Evolutionary conservation across 2,888 invertebrate genomes (phyloP).

Genomic region (Mimas tiliae): DNA sequence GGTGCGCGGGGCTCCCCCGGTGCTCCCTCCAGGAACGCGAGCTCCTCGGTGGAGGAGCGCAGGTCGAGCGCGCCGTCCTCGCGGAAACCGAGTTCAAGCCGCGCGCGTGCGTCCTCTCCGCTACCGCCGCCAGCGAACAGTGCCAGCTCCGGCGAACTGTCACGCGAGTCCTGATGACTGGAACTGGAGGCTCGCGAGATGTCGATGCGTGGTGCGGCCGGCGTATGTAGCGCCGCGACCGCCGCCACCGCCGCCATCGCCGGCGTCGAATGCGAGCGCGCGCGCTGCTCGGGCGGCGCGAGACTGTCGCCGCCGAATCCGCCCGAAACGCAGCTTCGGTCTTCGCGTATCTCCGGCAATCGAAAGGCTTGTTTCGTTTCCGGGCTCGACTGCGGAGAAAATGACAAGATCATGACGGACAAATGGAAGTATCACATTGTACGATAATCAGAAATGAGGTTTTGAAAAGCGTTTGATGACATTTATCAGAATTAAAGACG

Average conservation of each 20-base stretch:
- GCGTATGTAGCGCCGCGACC: conserved; percentile 78
- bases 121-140: conserved; percentile 85
- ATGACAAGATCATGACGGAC: conserved; percentile 36
- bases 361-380: conserved; percentile 84
- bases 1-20: conserved; percentile 52
- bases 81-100: conserved; percentile 84
- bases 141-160: conserved; percentile 93
- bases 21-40: conserved; percentile 90
- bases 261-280: conserved; percentile 74
- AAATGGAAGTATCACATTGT: background rate
- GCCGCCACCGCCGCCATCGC: conserved; percentile 45
- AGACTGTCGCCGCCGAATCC: conserved; percentile 46
- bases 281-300: conserved; percentile 68
- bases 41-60: conserved; percentile 94
- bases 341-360: conserved; percentile 78
- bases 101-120: conserved; percentile 50
- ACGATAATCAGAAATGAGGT: background rate
- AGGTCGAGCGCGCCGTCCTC: conserved; percentile 94
- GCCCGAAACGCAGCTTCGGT: conserved; percentile 45
- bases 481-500: no score
- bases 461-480: background rate
- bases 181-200: conserved; percentile 95
- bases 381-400: conserved; percentile 82
- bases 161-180: conserved; percentile 93
- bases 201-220: conserved; percentile 93